Evolutionary conservation across 23 tunicate species (phyloP), one percentile per base, ranked within the genome.

Genomic region (Ciona savignyi): DNA sequence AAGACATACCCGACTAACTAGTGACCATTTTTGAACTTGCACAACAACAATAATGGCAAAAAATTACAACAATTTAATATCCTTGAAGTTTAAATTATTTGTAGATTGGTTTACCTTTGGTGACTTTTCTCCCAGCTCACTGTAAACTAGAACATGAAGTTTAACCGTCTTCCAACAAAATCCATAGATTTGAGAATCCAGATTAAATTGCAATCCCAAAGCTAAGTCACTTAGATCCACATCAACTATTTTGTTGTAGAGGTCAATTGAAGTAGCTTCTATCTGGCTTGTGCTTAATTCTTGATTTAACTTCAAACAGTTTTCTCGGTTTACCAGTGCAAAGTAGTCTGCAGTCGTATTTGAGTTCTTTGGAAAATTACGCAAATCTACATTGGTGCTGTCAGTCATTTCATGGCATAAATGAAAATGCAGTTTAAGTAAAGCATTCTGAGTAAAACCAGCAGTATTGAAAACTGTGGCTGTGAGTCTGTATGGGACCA

Each of bases 121-220:
- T 42, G 56, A 42, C 15, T 15, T 9, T 42, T 42, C 56, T 42
- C 56, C 56, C 11, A 42, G 68, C 68, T 64, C 68, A 23, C 73
- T 67, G n/a, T 85, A 77, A 3, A 60, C 84, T 23, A 78, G 32
- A 19, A 65, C 84, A 60, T 62, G 70, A 15, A 86, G 25, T 4
- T 33, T 60, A 21, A 66, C 65, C 0, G n/a, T n/a, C 62, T 86
- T 86, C 93, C 93, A 86, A 35, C 93, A 86, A 60, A 70, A 78
- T 15, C 56, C 15, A 42, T 42, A 42, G 11, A 42, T 6, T 15
- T 42, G 56, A 42, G 56, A 42, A 15, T 42, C 56, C 15, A 42
- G 15, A 6, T 42, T 42, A 15, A 42, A 42, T 9, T 42, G 9
- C 56, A 42, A 42, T 6, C 56, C 56, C 9, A 42, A 9, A 42